Percentiles rank a stretch among this genome's conserved stretches.
These are phyloP conservation scores for Hemistola chrysoprasaria DNA, from an alignment of 2,888 invertebrate genomes.

Conservation along the genomic window DNA sequence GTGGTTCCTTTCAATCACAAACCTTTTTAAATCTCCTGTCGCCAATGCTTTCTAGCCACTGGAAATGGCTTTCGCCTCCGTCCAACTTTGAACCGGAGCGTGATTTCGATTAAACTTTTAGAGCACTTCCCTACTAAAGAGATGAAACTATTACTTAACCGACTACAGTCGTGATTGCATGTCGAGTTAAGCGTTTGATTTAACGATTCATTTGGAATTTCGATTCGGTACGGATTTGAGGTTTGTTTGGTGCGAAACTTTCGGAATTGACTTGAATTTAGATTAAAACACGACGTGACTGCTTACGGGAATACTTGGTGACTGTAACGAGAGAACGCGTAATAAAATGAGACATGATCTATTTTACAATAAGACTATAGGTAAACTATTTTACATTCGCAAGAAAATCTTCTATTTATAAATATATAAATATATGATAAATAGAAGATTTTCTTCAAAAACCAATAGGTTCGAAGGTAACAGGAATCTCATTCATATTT, in stretches of 20 bases:
- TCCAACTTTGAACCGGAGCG: constrained; percentile 22
- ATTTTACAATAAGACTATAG: no score
- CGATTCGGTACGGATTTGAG: constrained; percentile 12
- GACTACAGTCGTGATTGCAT: constrained; percentile 16
- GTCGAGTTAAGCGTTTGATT: constrained; percentile 19
- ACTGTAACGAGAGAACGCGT: background rate
- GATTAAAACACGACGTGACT: constrained; percentile 16
- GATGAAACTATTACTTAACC: constrained; percentile 29
- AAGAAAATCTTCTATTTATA: no score
- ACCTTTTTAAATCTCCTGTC: constrained; percentile 20
- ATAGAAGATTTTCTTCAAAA: no score
- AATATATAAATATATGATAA: no score
- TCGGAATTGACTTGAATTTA: constrained; percentile 13
- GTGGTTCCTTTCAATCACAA: constrained; percentile 17
- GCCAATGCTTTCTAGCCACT: constrained; percentile 14
- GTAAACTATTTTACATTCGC: no score
- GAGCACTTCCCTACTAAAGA: constrained; percentile 24
- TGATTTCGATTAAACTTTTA: constrained; percentile 34
- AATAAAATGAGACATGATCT: no score
- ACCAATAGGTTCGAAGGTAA: no score
- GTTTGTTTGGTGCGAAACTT: constrained; percentile 13
- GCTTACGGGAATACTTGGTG: constrained; percentile 3
- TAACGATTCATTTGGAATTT: constrained; percentile 18
- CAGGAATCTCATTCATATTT: no score
- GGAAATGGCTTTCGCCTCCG: constrained; percentile 20